phyloP scores from a whole-genome alignment of 1,140 invertebrate genomes.

The Linepithema humile region DNA sequence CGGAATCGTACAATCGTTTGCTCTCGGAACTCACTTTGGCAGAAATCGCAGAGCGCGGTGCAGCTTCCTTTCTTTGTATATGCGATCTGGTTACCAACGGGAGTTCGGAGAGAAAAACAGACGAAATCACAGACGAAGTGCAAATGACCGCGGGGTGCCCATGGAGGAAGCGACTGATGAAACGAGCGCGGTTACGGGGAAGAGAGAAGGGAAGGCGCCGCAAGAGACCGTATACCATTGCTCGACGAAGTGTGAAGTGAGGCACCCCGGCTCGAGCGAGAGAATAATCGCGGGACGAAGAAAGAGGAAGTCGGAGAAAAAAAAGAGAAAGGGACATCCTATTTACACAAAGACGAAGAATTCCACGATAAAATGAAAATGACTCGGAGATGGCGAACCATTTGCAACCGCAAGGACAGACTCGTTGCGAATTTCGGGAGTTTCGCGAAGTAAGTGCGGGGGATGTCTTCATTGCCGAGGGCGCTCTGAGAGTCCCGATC shows the following conservation, averaged over 20 bases:
- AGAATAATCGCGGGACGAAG: constrained; percentile 26
- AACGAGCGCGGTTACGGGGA: neutral
- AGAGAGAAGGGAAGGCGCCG: neutral
- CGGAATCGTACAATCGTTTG: neutral
- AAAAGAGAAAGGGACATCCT: constrained; percentile 1
- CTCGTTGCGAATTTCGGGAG: constrained; percentile 19
- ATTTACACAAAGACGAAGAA: neutral
- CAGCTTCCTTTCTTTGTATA: neutral
- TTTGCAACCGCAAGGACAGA: neutral
- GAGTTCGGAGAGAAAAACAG: neutral
- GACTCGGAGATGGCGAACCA: neutral
- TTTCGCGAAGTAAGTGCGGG: constrained; percentile 2
- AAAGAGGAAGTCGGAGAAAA: neutral
- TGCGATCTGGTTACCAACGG: constrained; percentile 29
- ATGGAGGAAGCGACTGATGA: neutral
- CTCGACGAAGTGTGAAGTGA: constrained; percentile 22
- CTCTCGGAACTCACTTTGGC: neutral
- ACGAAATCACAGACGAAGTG: neutral
- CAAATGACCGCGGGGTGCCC: neutral
- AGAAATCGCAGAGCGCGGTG: neutral
- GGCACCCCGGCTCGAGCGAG: neutral
- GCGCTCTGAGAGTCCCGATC: constrained; percentile 15
- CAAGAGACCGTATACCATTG: neutral
- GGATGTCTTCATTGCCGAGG: constrained; percentile 30
- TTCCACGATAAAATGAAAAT: constrained; percentile 29